Conservation (phyloP, 2,113 vertebrate genomes). For the Indri indri region DNA sequence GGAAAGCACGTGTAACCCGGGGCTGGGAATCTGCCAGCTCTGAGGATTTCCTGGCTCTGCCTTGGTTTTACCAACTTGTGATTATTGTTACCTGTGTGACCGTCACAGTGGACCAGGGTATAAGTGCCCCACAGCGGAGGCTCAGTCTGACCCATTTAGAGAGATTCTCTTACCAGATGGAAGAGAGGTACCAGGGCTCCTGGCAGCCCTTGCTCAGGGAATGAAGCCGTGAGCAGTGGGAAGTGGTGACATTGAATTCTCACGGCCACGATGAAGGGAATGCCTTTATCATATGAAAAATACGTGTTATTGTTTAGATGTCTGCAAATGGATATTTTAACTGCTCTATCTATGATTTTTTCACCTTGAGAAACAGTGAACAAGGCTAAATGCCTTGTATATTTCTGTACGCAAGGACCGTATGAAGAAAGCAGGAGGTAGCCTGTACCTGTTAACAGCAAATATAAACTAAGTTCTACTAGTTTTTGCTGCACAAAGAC, state of each 20-base stretch:
- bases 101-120: not conserved
- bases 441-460: not conserved
- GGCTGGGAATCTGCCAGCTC: too few relatives aligned
- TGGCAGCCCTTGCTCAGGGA: not conserved
- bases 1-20: accelerated
- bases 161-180: not conserved
- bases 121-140: accelerated
- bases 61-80: not conserved
- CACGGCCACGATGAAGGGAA: not conserved
- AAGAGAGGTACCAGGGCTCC: not conserved
- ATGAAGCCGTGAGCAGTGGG: not conserved
- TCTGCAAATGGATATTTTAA: not conserved
- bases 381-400: too few relatives aligned
- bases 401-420: not conserved
- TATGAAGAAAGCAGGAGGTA: not conserved
- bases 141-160: not conserved
- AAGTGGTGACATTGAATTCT: not conserved
- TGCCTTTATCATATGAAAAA: not conserved
- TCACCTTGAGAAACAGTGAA: not conserved
- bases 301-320: not conserved
- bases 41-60: not conserved
- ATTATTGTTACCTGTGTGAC: not conserved
- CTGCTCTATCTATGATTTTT: not conserved
- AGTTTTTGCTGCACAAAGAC: not conserved
- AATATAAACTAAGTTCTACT: not conserved